A percentile compares a stretch with the other conserved stretches of the same genome.
phyloP scores from a whole-genome alignment of 2,113 vertebrate species.

The Turnix velox region DNA sequence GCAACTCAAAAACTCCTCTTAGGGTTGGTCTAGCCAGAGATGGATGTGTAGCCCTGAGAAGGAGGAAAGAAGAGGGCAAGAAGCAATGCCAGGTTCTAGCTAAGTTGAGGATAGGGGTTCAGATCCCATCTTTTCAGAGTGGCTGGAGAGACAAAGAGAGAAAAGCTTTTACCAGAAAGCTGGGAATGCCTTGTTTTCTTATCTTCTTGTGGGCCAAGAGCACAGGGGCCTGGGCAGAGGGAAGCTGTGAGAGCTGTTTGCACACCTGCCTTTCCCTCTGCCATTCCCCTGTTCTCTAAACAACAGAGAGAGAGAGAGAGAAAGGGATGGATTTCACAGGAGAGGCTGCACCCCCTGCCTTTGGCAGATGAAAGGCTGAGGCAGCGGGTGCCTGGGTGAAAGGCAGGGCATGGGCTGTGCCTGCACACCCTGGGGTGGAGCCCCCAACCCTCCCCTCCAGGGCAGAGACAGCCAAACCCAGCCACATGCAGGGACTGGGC shows the following conservation, averaged over 20 bases:
- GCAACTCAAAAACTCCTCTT: not conserved
- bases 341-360: not conserved
- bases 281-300: not conserved
- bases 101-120: not conserved
- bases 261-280: slow-evolving; percentile 15
- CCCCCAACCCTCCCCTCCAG: rapidly evolving
- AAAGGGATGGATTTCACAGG: not conserved
- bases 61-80: not conserved
- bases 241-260: not conserved
- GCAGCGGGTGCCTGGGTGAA: not conserved
- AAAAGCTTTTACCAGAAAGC: not conserved
- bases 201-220: not conserved
- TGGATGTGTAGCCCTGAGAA: not conserved
- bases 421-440: rapidly evolving
- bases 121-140: not conserved
- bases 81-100: rapidly evolving
- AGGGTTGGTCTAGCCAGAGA: not conserved
- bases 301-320: not conserved
- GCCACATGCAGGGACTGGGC: rapidly evolving
- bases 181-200: not conserved
- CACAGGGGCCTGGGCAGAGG: not conserved
- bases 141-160: not conserved
- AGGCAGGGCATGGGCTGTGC: not conserved
- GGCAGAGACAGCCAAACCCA: not conserved
- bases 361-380: not conserved